These are phyloP conservation scores for Haemorhous mexicanus DNA, from an alignment of 2,113 vertebrate genomes.

Conservation along the genomic window DNA sequence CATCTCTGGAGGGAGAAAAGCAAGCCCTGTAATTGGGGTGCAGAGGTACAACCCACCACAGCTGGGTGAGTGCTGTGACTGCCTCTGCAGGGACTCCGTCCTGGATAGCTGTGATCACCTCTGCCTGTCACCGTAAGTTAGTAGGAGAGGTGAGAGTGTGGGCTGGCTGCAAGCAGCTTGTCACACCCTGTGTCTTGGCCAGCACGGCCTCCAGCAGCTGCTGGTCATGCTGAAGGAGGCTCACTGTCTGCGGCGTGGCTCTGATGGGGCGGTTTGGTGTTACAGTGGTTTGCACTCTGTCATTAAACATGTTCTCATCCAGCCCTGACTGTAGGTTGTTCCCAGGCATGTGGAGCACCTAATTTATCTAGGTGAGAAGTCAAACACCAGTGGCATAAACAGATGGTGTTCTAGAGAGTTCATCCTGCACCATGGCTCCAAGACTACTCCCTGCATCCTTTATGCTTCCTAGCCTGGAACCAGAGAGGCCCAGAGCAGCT, in stretches of 20 bases:
- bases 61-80: background rate
- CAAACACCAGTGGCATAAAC: background rate
- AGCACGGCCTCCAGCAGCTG: background rate
- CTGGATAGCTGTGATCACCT: background rate
- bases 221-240: background rate
- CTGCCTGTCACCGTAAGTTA: background rate
- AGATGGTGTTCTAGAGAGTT: background rate
- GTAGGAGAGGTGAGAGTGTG: background rate
- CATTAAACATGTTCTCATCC: constrained; percentile 3
- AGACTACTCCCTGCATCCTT: background rate
- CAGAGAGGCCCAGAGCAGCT: background rate
- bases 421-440: background rate
- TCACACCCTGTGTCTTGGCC: background rate
- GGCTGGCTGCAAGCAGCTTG: background rate
- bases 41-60: background rate
- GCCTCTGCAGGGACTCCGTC: background rate
- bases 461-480: background rate
- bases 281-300: background rate
- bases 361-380: background rate
- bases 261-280: background rate
- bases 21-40: background rate
- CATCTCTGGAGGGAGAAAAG: background rate
- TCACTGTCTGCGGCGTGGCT: background rate
- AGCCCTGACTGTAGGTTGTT: constrained; percentile 17
- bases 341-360: background rate